These are phyloP conservation scores for Microtus ochrogaster DNA, from an alignment of 2,113 vertebrate species.

Conservation along the genomic window DNA sequence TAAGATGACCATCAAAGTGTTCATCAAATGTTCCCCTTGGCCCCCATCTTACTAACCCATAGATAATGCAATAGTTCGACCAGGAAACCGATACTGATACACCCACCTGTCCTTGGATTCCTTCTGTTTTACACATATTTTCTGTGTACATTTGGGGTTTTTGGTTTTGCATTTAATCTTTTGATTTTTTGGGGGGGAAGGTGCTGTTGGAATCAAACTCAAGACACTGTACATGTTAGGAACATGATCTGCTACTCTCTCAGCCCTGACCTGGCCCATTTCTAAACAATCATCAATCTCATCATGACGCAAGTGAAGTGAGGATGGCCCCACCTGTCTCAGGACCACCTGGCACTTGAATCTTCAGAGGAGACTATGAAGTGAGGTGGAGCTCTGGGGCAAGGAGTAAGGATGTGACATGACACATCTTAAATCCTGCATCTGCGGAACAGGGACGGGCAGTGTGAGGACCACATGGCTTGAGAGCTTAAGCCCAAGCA, in stretches of 20 bases:
- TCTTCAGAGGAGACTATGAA: not conserved
- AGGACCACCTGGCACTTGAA: not conserved
- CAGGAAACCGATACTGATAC: rapidly evolving
- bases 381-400: not conserved
- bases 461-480: rapidly evolving
- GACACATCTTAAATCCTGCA: too few species aligned
- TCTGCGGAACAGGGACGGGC: rapidly evolving
- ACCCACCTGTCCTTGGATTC: rapidly evolving
- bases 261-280: too few species aligned
- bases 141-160: not conserved
- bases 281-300: not conserved
- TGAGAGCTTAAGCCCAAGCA: not conserved
- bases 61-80: too few species aligned
- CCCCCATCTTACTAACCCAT: not conserved
- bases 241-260: not conserved
- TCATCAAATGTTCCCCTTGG: not conserved
- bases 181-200: too few species aligned
- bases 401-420: not conserved
- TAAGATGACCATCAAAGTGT: not conserved
- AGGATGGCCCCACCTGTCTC: not conserved
- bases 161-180: not conserved
- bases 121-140: not conserved
- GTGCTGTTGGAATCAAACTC: not conserved
- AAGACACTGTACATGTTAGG: not conserved
- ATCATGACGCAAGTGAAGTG: not conserved